phyloP scores from a whole-genome alignment of 2,113 vertebrate genomes.

The Sinocyclocheilus rhinocerous region DNA sequence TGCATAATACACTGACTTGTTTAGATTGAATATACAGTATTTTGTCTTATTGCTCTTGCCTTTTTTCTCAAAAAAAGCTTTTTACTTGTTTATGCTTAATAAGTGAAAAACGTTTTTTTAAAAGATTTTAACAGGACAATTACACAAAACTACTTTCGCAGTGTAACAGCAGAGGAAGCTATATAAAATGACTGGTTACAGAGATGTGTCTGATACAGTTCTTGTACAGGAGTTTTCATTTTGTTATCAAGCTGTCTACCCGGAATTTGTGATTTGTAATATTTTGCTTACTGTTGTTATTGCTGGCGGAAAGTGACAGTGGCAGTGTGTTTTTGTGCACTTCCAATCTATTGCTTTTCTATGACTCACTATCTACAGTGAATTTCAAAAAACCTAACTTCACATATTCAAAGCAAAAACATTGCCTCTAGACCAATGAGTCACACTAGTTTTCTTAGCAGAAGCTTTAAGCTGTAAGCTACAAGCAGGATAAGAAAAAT shows the following conservation, averaged over 20 bases:
- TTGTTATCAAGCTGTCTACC: background rate
- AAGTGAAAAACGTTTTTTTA: background rate
- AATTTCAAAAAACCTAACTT: background rate
- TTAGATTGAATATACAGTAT: background rate
- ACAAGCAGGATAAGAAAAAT: background rate
- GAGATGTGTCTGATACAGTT: background rate
- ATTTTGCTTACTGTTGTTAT: background rate
- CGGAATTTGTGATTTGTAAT: background rate
- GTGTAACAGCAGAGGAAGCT: background rate
- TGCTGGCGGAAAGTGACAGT: background rate
- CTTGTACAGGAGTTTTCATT: background rate
- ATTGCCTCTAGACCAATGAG: background rate
- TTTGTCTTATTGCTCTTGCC: background rate
- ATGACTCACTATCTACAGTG: background rate
- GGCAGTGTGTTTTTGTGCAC: background rate
- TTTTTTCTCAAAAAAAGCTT: too few species aligned
- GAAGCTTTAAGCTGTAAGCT: background rate
- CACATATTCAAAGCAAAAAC: background rate
- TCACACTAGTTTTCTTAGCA: background rate
- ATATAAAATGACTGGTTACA: background rate
- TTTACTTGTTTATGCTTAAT: background rate
- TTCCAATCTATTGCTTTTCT: background rate
- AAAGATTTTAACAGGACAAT: background rate
- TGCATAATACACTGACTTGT: background rate
- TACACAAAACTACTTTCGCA: background rate